Base-by-base conservation (phyloP, 2,113 vertebrate species). In the Pundamilia nyererei region DNA sequence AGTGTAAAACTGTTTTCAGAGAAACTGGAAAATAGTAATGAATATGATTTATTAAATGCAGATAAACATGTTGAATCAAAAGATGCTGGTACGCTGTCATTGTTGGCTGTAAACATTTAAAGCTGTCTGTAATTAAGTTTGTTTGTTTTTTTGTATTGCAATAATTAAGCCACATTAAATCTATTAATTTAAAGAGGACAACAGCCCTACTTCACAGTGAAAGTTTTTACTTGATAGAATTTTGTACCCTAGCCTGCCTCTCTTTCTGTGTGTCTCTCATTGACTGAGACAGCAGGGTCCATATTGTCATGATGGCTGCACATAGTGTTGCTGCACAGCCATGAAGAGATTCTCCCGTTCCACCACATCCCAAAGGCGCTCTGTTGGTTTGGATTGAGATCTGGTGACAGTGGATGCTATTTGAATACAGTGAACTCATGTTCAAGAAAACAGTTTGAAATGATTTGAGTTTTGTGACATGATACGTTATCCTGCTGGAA, bases 131-230 rank as follows among this genome's bases (percentile, higher is more conserved):
- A 84, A 51, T 85, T 86, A 13, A 47, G 40, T 6, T 70, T 80
- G 83, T 88, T 19, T 33, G 3, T 5, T 51, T 6, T 77, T 80
- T 86, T 88, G 53, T 87, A 58, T 80, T 31, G 11, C 40, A 15
- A 58, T 15, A 58, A 83, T 83, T 53, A 72, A 89, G 79, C 49
- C 58, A 77, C 54, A 94, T 90, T 89, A 82, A 91, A 92, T 83
- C 12, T n/a, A 8, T 79, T 9, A 62, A 55, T 51, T 85, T 84
- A 35, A 86, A 58, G 3, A 10, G 5, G 19, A 1, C 10, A 29
- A 26, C 24, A 26, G 38, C 21, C 21, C 38, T 5, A 45, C 21
- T 26, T 26, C 8, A 42, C 38, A 38, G 33, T 65, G 33, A 65
- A 65, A 13, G 38, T 72, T 72, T 45, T 72, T 24, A 45, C 65